phyloP scores from a whole-genome alignment of 2,888 invertebrate genomes.

The Melieria picta region DNA sequence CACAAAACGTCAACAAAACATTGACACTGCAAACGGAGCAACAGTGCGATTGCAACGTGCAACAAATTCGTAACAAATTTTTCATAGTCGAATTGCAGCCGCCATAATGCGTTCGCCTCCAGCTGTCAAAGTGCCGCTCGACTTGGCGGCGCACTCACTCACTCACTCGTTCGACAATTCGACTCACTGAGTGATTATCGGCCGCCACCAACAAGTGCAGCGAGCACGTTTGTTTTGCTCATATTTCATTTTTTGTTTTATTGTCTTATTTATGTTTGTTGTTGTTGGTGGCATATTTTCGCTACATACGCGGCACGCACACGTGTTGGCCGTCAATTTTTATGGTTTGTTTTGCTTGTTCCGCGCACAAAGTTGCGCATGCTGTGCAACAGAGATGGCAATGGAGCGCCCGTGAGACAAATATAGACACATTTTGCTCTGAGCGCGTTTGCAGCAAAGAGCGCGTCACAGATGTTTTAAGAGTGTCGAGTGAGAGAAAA shows the following conservation, averaged over 20 bases:
- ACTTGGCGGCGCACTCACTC: background rate
- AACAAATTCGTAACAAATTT: too few species aligned
- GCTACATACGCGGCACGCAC: conserved; percentile 40
- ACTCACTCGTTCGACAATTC: conserved; percentile 1
- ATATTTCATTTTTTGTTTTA: conserved; percentile 52
- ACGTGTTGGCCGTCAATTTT: conserved; percentile 57
- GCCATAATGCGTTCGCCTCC: background rate
- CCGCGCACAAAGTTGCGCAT: conserved; percentile 17
- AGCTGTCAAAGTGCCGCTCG: too few species aligned
- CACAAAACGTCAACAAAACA: too few species aligned
- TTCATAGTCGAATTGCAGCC: background rate
- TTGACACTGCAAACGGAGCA: too few species aligned
- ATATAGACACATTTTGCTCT: background rate
- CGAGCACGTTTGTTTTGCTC: conserved; percentile 54
- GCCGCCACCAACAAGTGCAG: conserved; percentile 32
- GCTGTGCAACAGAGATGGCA: background rate
- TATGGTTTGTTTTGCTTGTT: conserved; percentile 58
- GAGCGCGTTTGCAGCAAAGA: background rate
- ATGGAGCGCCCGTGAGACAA: background rate
- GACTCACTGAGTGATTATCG: background rate
- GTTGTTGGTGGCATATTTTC: conserved; percentile 16
- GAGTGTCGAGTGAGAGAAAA: background rate
- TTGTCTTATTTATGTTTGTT: conserved; percentile 24
- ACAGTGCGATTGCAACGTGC: too few species aligned
- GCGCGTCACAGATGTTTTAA: conserved; percentile 8